A percentile compares a stretch with the other conserved stretches of the same genome.
phyloP scores from a whole-genome alignment of 2,113 vertebrate species.

The Morone chrysops region DNA sequence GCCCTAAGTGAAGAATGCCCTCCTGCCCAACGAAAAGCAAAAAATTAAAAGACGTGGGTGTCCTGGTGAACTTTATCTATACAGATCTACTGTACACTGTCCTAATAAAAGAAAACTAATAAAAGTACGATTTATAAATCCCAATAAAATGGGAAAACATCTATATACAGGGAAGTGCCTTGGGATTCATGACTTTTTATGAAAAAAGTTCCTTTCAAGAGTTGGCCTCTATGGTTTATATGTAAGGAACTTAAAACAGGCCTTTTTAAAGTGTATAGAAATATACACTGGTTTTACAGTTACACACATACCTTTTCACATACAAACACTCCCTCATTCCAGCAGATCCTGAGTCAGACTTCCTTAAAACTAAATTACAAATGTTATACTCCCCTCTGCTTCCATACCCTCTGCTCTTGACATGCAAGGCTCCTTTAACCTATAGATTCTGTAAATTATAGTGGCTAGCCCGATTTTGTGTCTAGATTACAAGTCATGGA shows the following conservation, averaged over 20 bases:
- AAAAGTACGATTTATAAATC: not conserved
- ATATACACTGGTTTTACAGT: constrained; percentile 18
- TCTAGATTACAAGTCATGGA: constrained; percentile 67
- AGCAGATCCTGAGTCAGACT: constrained; percentile 47
- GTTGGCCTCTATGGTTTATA: not conserved
- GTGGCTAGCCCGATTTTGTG: constrained; percentile 43
- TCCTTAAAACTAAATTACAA: constrained; percentile 55
- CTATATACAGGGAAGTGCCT: not conserved
- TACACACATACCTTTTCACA: constrained; percentile 11
- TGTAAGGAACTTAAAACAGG: constrained; percentile 10
- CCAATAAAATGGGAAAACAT: not conserved
- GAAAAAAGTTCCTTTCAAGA: not conserved
- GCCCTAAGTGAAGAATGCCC: not conserved
- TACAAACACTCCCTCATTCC: not conserved
- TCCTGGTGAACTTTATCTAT: not conserved
- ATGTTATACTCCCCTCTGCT: constrained; percentile 4
- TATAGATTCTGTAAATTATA: constrained; percentile 74
- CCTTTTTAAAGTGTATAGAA: constrained; percentile 10
- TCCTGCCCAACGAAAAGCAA: not conserved
- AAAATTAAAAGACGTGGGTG: not conserved
- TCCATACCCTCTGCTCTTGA: constrained; percentile 21
- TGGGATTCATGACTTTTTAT: not conserved
- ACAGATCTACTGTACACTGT: not conserved
- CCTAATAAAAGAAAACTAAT: not conserved
- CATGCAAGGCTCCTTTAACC: constrained; percentile 34